These are phyloP conservation scores for Stegastes partitus DNA, from an alignment of 2,113 vertebrate genomes.

Conservation along the genomic window DNA sequence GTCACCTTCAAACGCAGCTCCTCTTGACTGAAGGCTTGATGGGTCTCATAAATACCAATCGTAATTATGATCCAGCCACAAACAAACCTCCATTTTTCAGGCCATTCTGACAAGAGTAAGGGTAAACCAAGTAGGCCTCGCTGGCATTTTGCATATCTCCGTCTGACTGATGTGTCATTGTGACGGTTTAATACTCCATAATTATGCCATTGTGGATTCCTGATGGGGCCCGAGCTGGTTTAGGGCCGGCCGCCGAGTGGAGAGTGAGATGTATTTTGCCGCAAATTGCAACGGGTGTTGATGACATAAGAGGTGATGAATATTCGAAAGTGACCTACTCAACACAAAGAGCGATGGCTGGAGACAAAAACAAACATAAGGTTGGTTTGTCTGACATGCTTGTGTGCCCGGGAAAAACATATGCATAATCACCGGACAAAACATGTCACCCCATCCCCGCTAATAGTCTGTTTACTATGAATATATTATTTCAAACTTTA, in stretches of 20 bases:
- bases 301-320: constrained; percentile 77
- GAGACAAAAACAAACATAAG: constrained; percentile 72
- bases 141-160: constrained; percentile 75
- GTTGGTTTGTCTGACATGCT: constrained; percentile 62
- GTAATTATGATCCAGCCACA: constrained; percentile 79
- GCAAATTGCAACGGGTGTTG: constrained; percentile 61
- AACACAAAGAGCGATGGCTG: constrained; percentile 59
- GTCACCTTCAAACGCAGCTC: constrained; percentile 83
- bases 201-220: constrained; percentile 75
- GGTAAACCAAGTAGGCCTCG: constrained; percentile 64
- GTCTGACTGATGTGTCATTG: constrained; percentile 77
- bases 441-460: constrained; percentile 63
- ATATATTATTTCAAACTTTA: constrained; percentile 78
- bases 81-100: constrained; percentile 74
- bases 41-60: constrained; percentile 80
- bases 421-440: constrained; percentile 73
- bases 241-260: constrained; percentile 34
- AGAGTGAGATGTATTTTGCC: constrained; percentile 57
- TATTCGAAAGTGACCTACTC: constrained; percentile 70
- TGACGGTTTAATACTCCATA: constrained; percentile 82
- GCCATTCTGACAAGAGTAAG: constrained; percentile 71
- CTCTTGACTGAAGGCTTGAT: constrained; percentile 80
- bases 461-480: constrained; percentile 70
- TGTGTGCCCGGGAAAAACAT: constrained; percentile 54
- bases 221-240: constrained; percentile 59